Evolutionary conservation across 2,888 invertebrate species (phyloP), one percentile per base, ranked within the genome.

Genomic region (Pristionchus entomophagus): DNA sequence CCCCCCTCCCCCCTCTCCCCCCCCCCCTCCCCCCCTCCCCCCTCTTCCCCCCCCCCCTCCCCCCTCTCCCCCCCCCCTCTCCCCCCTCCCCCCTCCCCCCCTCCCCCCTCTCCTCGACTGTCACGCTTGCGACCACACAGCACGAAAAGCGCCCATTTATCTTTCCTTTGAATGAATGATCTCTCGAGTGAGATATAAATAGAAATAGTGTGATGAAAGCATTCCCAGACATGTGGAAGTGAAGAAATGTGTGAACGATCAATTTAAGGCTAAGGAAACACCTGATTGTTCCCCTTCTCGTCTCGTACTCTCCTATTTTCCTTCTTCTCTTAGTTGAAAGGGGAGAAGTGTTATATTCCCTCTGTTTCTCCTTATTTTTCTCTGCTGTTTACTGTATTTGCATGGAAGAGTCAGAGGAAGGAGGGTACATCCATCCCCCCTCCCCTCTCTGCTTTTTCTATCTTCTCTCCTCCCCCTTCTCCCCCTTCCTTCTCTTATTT

Each of bases 361-460:
- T 29, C 78, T 78, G 29, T 45, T 78, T 78, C 29, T 78, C 51
- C 49, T 26, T 38, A 78, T 78, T 26, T 73, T 73, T 38, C 45
- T 17, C 49, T 17, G 12, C 26, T 51, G 49, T 69, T 69, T 69
- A 69, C 69, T 69, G 69, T 69, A 69, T 69, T 69, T 69, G 65
- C 38, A 69, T 69, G 38, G 41, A n/a, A n/a, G 69, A 69, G 41
- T 69, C 35, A 69, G 69, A 38, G 5, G 69, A 38, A 22, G n/a
- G 17, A 69, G n/a, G 17, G 35, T 38, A 29, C 41, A n/a, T 51
- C 49, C 45, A 26, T 5, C 26, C 49, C 26, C 49, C 14, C 29
- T 17, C 78, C 49, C 49, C 49, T 41, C 29, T 19, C 49, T 17
- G n/a, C 49, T 49, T 26, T n/a, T 29, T 78, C 78, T 41, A 45